Evolutionary conservation across 2,797 vertebrate genomes (phyloP).

Genomic region (Enteromius fasciolatus): DNA sequence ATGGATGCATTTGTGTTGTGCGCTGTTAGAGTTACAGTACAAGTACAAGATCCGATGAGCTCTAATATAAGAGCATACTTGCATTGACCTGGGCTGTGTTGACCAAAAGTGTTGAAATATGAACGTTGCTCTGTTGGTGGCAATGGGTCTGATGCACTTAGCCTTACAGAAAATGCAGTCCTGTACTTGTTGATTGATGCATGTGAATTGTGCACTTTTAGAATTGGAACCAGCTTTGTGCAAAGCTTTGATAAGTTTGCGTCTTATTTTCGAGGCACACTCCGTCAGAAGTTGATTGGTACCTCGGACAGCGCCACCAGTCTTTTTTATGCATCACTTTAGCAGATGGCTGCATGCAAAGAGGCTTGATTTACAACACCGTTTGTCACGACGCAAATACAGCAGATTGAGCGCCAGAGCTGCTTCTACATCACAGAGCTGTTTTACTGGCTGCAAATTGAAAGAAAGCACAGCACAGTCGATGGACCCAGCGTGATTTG

Average conservation of each 20-base stretch:
- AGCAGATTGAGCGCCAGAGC: neutral
- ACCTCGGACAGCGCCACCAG: conserved; percentile 17
- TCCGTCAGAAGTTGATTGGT: neutral
- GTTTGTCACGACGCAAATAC: neutral
- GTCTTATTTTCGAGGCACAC: neutral
- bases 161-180: neutral
- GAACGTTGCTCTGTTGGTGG: no score
- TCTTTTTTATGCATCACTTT: conserved; percentile 5
- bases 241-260: neutral
- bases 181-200: neutral
- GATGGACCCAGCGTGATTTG: conserved; percentile 1
- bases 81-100: no score
- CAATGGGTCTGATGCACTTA: no score
- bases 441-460: conserved; percentile 12
- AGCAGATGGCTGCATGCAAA: conserved; percentile 11
- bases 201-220: neutral
- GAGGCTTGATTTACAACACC: conserved; percentile 21
- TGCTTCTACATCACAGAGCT: neutral
- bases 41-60: neutral
- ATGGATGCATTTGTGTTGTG: neutral
- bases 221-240: neutral
- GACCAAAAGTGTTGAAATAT: no score
- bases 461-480: neutral
- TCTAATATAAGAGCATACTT: no score
- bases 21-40: no score